Base-by-base conservation (phyloP, 2,888 invertebrate genomes). In the Sialis fuliginosa region DNA sequence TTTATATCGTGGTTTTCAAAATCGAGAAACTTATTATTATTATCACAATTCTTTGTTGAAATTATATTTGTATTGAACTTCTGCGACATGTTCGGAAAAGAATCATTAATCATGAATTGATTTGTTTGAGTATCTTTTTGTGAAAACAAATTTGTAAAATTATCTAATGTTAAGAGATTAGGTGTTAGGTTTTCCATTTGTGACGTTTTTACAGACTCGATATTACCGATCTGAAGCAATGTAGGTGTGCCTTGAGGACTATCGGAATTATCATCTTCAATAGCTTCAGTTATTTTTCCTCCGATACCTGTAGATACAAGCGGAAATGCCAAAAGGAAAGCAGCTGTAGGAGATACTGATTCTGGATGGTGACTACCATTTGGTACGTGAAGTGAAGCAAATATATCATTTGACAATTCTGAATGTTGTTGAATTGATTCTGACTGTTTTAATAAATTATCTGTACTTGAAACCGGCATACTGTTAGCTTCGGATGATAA, bases 241-340 rank as follows among this genome's bases (percentile, higher is more conserved):
- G 59, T 58, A 10, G 66, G 66, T 8, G 66, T 64, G 2, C 66
- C 64, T 41, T 64, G 61, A 50, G 65, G 63, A 52, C 66, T 67
- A 48, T 68, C 67, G 4, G 59, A 57, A 49, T 62, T 69, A 51
- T 73, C 73, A 48, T 72, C 74, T 44, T 71, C 71, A 6, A 69
- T 60, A 1, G 70, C 71, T 55, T 71, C 72, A 1, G 69, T 66
- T 10, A 64, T 64, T 58, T 67, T 69, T 42, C 71, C 69, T 6
- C 70, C 72, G 51, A 71, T 71, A 6, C 72, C 57, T 5, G 74
- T 71, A 1, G 75, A 81, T 0, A 84, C 84, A 43, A 83, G 62
- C 1, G 84, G 84, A 57, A 83, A 84, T 2, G 82, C 79, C 66
- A 81, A 72, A 8, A 84, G 65, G 58, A 83, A 83, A 2, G 84